phyloP scores from a whole-genome alignment of 2,113 vertebrate species.

The Amblyornis subalaris region DNA sequence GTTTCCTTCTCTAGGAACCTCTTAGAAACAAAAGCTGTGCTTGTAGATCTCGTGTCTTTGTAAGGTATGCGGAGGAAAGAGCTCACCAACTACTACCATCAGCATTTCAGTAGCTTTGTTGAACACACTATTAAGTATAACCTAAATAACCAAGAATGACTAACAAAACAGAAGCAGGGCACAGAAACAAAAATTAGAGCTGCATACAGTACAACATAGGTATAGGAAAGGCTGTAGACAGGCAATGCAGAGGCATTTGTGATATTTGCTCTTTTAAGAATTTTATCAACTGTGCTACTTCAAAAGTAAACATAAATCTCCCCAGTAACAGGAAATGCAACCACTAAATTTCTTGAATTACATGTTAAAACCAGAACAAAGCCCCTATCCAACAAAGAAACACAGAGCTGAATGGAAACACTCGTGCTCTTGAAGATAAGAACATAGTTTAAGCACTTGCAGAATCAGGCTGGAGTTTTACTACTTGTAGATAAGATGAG shows the following conservation, averaged over 20 bases:
- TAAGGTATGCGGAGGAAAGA: not conserved
- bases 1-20: not conserved
- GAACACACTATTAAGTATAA: not conserved
- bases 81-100: not conserved
- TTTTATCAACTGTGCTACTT: slow-evolving; percentile 24
- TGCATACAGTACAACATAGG: not conserved
- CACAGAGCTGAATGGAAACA: slow-evolving; percentile 31
- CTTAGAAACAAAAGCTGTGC: not conserved
- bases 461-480: slow-evolving; percentile 31
- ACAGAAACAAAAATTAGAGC: not conserved
- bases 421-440: slow-evolving; percentile 9
- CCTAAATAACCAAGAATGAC: not conserved
- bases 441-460: slow-evolving; percentile 1
- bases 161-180: not conserved
- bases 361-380: slow-evolving; percentile 55
- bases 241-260: not conserved
- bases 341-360: slow-evolving; percentile 31
- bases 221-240: not conserved
- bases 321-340: slow-evolving; percentile 21
- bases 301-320: slow-evolving; percentile 44
- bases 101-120: not conserved
- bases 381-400: slow-evolving; percentile 41
- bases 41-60: not conserved
- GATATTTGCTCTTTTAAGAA: not conserved
- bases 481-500: not conserved